Conservation (phyloP, 2,113 vertebrate species). For the Nycticryphes semicollaris region DNA sequence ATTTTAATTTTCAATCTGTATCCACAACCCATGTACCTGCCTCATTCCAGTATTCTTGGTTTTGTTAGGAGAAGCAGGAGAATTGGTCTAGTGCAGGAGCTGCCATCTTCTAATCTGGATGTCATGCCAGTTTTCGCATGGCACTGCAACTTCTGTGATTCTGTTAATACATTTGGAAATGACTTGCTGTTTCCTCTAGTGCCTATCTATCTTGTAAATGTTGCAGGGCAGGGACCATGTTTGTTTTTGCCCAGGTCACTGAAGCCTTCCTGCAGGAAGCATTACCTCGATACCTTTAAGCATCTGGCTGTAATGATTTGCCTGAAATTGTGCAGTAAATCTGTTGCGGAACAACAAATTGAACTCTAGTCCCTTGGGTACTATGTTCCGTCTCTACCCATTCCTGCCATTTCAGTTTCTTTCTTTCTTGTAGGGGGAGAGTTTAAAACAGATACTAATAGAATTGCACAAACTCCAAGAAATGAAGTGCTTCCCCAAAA, state of each 20-base stretch:
- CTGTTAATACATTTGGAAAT: neutral
- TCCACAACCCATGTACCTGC: neutral
- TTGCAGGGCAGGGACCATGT: neutral
- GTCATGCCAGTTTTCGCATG: neutral
- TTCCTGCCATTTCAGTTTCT: neutral
- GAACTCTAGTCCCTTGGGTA: conserved; percentile 1
- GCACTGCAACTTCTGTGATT: neutral
- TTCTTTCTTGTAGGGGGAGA: neutral
- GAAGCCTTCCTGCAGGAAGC: neutral
- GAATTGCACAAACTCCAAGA: neutral
- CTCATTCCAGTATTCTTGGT: neutral
- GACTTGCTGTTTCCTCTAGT: neutral
- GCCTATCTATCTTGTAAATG: neutral
- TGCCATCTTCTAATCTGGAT: neutral
- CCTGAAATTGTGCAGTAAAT: conserved; percentile 41
- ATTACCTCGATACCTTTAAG: conserved; percentile 2
- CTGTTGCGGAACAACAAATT: conserved; percentile 32
- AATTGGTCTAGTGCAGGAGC: neutral
- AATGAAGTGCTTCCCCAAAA: neutral
- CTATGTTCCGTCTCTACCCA: conserved; percentile 23
- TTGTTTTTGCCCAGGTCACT: neutral
- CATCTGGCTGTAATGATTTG: neutral
- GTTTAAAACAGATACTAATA: neutral
- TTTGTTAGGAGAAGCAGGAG: neutral
- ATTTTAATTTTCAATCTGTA: neutral